Conservation (phyloP, 2,888 invertebrate genomes). For the Drosophila buzzatii region DNA sequence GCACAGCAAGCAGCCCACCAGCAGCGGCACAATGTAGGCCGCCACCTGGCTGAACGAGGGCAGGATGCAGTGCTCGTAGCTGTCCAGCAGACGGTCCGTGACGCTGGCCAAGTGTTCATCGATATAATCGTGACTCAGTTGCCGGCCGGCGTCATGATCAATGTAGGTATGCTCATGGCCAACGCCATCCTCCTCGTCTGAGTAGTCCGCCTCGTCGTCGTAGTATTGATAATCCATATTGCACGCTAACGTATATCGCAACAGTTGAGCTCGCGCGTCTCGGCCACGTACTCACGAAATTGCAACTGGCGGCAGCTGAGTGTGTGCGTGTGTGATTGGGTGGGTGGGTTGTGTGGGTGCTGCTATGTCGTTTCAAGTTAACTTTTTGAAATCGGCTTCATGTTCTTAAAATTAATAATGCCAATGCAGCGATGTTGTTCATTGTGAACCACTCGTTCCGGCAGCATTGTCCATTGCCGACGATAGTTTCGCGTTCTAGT, state of each 20-base stretch:
- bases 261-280: background rate
- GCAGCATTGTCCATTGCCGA: background rate
- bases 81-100: slow-evolving; percentile 37
- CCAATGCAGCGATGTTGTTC: slow-evolving; percentile 4
- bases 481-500: background rate
- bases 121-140: background rate
- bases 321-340: background rate
- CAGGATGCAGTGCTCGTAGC: slow-evolving; percentile 45
- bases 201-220: slow-evolving; percentile 66
- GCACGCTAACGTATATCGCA: background rate
- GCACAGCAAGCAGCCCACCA: slow-evolving; percentile 50
- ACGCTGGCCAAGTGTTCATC: background rate
- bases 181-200: slow-evolving; percentile 50
- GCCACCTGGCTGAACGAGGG: slow-evolving; percentile 62
- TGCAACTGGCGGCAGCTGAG: slow-evolving; percentile 16
- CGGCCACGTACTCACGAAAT: slow-evolving; percentile 21
- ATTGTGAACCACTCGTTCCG: slow-evolving; percentile 25
- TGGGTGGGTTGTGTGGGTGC: background rate
- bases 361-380: background rate
- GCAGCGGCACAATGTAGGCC: slow-evolving; percentile 54
- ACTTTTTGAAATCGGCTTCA: slow-evolving; percentile 30
- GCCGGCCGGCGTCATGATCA: slow-evolving; percentile 6
- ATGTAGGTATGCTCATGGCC: slow-evolving; percentile 6
- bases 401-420: slow-evolving; percentile 6
- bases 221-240: slow-evolving; percentile 69